These are phyloP conservation scores for Poecile atricapillus DNA, from an alignment of 2,113 vertebrate species.

Conservation along the genomic window DNA sequence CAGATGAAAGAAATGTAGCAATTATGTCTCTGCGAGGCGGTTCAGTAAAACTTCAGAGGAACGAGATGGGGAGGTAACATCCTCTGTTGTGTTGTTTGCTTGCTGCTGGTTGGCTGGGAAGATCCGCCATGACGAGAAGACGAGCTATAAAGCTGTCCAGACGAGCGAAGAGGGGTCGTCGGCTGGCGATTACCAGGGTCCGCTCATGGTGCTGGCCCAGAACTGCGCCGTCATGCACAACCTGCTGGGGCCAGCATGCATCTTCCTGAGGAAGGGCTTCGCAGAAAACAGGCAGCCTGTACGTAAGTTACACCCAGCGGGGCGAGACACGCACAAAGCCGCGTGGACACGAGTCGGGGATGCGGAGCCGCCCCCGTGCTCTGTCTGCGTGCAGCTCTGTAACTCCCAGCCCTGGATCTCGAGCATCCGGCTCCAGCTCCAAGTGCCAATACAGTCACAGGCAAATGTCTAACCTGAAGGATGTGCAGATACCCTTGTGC, in stretches of 20 bases:
- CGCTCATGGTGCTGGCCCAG: conserved; percentile 89
- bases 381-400: not conserved
- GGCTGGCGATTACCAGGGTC: conserved; percentile 79
- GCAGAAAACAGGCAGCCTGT: conserved; percentile 97
- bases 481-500: not conserved
- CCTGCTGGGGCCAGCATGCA: conserved; percentile 94
- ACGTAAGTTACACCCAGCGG: conserved; percentile 87
- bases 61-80: conserved; percentile 55
- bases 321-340: not conserved
- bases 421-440: not conserved
- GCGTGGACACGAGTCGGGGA: not conserved
- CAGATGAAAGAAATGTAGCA: not conserved
- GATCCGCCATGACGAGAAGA: conserved; percentile 90
- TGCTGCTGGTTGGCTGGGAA: conserved; percentile 74
- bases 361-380: not conserved
- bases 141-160: conserved; percentile 89
- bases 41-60: conserved; percentile 40
- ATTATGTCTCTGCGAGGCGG: conserved; percentile 31
- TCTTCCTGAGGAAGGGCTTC: conserved; percentile 98
- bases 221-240: conserved; percentile 93
- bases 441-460: not conserved
- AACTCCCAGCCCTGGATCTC: not conserved
- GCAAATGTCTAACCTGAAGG: not conserved
- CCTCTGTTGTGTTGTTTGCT: conserved; percentile 78
- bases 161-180: conserved; percentile 85